Base-by-base conservation (phyloP, 1,140 invertebrate genomes). In the Saccostrea echinata region DNA sequence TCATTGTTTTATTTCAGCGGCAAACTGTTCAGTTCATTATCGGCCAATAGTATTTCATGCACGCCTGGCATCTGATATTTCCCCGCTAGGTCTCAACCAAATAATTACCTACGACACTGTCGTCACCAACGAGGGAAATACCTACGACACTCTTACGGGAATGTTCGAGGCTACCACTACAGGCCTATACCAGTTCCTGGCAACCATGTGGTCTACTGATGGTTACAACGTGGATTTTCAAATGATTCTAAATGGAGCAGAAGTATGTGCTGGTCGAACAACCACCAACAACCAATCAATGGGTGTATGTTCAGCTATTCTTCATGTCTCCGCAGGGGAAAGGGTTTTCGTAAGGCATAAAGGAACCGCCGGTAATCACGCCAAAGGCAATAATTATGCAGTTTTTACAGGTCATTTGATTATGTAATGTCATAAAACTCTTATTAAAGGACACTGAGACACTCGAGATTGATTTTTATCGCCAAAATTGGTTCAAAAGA, bases 401-500 rank as follows among this genome's bases (percentile, higher is more conserved):
- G 68, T 68, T 27, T 86, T 86, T 18, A 64, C 51, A n/a, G 85
- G 85, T 80, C 85, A 86, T 80, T 64, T 76, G 51, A 80, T 86
- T 27, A 16, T 86, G 51, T 86, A 80, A 51, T 6, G n/a, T n/a
- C n/a, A n/a, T n/a, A n/a, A n/a, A n/a, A n/a, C n/a, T n/a, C n/a
- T n/a, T n/a, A n/a, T n/a, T n/a, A n/a, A n/a, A n/a, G n/a, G n/a
- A n/a, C n/a, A n/a, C n/a, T n/a, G n/a, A n/a, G n/a, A n/a, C n/a
- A n/a, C n/a, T n/a, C n/a, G n/a, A n/a, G n/a, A n/a, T n/a, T n/a
- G n/a, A n/a, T n/a, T n/a, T n/a, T n/a, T n/a, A n/a, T n/a, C n/a
- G n/a, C n/a, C n/a, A n/a, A n/a, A n/a, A n/a, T n/a, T n/a, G n/a
- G n/a, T n/a, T n/a, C n/a, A n/a, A n/a, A n/a, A n/a, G n/a, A n/a